Conservation (phyloP, 2,113 vertebrate species). For the Nyctereutes procyonoides region DNA sequence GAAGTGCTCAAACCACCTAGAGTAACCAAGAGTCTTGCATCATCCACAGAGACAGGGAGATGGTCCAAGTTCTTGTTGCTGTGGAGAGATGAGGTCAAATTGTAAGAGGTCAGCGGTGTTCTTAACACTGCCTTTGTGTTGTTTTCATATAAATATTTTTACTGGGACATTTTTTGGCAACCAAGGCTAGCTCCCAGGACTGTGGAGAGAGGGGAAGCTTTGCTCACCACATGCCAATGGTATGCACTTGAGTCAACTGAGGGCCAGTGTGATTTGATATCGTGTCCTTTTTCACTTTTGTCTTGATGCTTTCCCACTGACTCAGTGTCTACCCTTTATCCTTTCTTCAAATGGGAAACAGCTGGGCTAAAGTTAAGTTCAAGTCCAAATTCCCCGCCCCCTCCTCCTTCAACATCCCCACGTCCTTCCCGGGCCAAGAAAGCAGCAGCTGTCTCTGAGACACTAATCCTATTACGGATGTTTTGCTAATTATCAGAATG, state of each 20-base stretch:
- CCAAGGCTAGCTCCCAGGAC: neutral
- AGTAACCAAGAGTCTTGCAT: conserved; percentile 56
- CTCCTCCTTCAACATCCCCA: neutral
- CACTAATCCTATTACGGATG: conserved; percentile 32
- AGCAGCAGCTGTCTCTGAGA: conserved; percentile 59
- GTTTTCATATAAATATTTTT: conserved; percentile 79
- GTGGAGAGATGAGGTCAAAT: conserved; percentile 55
- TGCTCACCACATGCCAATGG: conserved; percentile 72
- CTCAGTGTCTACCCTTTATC: conserved; percentile 74
- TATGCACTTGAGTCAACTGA: conserved; percentile 68
- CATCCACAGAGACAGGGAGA: conserved; percentile 37
- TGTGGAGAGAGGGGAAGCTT: conserved; percentile 50
- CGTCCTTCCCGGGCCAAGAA: conserved; percentile 28
- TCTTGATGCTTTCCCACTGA: conserved; percentile 74
- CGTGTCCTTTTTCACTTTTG: conserved; percentile 66
- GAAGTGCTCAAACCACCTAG: conserved; percentile 52
- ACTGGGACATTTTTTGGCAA: conserved; percentile 74
- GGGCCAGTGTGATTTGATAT: conserved; percentile 58
- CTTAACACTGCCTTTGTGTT: conserved; percentile 69
- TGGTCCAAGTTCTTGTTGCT: conserved; percentile 54
- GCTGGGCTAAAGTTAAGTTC: conserved; percentile 59
- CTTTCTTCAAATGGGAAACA: conserved; percentile 78
- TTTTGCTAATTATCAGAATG: conserved; percentile 72
- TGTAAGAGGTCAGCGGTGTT: conserved; percentile 58
- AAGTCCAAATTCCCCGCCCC: neutral